Evolutionary conservation across 1,140 invertebrate species (phyloP).

Genomic region (Orchestia grillus): DNA sequence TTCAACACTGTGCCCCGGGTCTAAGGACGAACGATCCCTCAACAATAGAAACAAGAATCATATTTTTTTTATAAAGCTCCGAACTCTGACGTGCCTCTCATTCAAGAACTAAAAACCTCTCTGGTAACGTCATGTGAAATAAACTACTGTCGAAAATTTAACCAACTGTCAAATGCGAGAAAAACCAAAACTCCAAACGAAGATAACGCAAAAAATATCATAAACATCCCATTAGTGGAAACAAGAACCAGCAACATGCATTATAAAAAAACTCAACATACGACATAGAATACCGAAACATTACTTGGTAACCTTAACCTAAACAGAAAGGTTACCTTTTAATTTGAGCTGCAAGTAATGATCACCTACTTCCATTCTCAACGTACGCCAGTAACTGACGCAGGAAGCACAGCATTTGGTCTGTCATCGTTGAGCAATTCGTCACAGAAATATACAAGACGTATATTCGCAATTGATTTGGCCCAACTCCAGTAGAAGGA

Average conservation of each 20-base stretch:
- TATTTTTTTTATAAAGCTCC: too few relatives aligned
- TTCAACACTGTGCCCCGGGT: too few relatives aligned
- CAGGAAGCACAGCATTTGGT: not conserved
- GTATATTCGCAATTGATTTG: not conserved
- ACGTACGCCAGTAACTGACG: not conserved
- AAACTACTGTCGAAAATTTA: not conserved
- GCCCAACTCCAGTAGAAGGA: too few relatives aligned
- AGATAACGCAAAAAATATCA: not conserved
- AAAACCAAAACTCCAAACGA: not conserved
- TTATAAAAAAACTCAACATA: not conserved
- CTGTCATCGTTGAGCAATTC: not conserved
- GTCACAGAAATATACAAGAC: not conserved
- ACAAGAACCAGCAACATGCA: not conserved
- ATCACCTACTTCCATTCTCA: not conserved
- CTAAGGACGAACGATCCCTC: too few relatives aligned
- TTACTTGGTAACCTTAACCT: not conserved
- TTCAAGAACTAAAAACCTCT: too few relatives aligned
- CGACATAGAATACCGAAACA: not conserved
- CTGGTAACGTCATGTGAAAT: not conserved
- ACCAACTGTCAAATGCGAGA: not conserved
- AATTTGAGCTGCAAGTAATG: not conserved
- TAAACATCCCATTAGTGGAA: not conserved
- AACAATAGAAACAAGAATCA: too few relatives aligned
- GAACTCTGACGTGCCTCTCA: too few relatives aligned
- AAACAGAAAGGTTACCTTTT: not conserved